Evolutionary conservation across 2,113 vertebrate genomes (phyloP).

Genomic region (Dasyurus viverrinus): DNA sequence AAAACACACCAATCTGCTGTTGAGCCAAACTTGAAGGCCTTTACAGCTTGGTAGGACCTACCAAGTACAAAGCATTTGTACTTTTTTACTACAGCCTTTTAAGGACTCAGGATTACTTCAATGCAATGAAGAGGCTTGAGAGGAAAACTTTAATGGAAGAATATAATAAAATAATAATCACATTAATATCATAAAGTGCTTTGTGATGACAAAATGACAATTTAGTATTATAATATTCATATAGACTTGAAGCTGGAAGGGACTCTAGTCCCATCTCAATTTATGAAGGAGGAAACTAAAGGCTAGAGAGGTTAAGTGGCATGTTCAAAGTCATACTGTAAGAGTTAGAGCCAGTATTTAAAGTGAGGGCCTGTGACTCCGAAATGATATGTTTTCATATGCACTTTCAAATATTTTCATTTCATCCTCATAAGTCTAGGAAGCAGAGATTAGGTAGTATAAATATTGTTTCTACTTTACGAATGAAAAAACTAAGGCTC

Average conservation of each 20-base stretch:
- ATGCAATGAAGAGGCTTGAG: not conserved
- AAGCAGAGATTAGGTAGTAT: not conserved
- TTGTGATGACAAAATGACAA: not conserved
- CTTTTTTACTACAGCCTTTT: not conserved
- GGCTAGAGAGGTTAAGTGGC: not conserved
- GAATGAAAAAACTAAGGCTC: not conserved
- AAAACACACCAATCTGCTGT: not conserved
- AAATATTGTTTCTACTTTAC: not conserved
- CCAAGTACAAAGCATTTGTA: not conserved
- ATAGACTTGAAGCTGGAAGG: slow-evolving; percentile 42
- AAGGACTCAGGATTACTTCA: not conserved
- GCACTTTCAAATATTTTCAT: not conserved
- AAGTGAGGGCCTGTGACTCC: not conserved
- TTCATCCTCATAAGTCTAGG: not conserved
- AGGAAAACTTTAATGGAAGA: not conserved
- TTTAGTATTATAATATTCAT: not conserved
- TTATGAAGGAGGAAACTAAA: slow-evolving; percentile 11
- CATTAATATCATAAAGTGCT: not conserved
- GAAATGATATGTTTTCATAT: not conserved
- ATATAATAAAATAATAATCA: not conserved
- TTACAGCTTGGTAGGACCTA: not conserved
- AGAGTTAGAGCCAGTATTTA: not conserved
- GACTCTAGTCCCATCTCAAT: slow-evolving; percentile 31
- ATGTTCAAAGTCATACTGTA: not conserved
- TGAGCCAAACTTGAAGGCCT: not conserved